Base-by-base conservation (phyloP, 2,888 invertebrate genomes). In the Andrena flavipes region DNA sequence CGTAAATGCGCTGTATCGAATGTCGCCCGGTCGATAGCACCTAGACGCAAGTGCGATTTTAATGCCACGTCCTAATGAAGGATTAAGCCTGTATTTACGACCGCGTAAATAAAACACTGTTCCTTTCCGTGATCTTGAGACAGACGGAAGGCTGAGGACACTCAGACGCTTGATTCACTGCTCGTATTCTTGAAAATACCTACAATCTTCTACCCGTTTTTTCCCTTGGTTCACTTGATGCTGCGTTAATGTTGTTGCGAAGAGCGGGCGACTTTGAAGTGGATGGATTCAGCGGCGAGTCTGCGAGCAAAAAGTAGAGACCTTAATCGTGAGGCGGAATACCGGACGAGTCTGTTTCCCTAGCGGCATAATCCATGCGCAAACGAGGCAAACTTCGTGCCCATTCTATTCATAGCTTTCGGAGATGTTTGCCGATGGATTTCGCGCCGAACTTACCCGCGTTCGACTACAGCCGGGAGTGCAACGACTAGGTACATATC, bases 401-500 rank as follows among this genome's bases (percentile, higher is more conserved):
- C 16, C 1, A 29, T 63, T 72, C 80, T 72, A 80, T 80, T 71
- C 67, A 72, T 63, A 80, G 48, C 48, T 4, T 51, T 29, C 29
- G 8, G 26, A 23, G 20, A 26, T 26, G 30, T 49, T 64, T 54
- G n/a, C 4, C 30, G 29, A 72, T 59, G 35, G 16, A 23, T 42
- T 60, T 60, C n/a, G 54, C 42, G 30, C 26, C 26, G 29, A 71
- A 26, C 23, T 60, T 26, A 29, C n/a, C 30, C 30, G 23, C 13
- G 54, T 51, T 62, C 54, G 1, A 8, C 7, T 49, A 64, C 63
- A 20, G 23, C 8, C 13, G 7, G 4, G 26, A 60, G 5, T 23
- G 74, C 51, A 42, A 62, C 20, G 51, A 65, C 35, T 26, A 26
- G 26, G 29, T 56, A 20, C 51, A 20, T 2, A 69, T 63, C 54